A percentile compares a stretch with the other conserved stretches of the same genome.
Conservation (phyloP, 2,797 vertebrate genomes). For the Eurystomus glaucurus region DNA sequence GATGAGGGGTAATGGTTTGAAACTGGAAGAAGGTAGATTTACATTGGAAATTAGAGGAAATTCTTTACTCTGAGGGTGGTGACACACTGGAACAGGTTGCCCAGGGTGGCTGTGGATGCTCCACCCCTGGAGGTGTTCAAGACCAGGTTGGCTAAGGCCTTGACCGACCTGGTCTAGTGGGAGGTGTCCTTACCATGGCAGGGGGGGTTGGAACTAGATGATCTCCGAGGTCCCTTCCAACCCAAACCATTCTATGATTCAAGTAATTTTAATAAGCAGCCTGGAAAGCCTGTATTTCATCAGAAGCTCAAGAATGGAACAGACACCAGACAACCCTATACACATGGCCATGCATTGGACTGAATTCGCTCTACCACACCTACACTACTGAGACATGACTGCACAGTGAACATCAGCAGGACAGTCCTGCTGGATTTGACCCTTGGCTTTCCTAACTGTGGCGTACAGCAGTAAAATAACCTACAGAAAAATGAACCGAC, state of each 20-base stretch:
- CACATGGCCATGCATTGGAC: fast-evolving
- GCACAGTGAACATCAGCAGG: background rate
- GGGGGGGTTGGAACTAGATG: too few species aligned
- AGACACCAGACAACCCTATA: background rate
- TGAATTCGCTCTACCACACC: background rate
- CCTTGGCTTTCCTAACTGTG: background rate
- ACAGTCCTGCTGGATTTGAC: background rate
- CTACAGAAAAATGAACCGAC: background rate
- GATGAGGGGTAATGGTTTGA: too few species aligned
- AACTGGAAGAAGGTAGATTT: too few species aligned
- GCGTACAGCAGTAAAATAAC: background rate
- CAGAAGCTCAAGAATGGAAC: background rate
- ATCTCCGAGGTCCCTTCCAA: too few species aligned
- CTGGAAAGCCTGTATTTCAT: background rate
- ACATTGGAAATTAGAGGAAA: too few species aligned
- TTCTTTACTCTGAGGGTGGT: too few species aligned
- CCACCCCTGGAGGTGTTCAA: too few species aligned
- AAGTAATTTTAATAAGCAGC: background rate
- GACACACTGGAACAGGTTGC: too few species aligned
- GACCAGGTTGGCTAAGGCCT: too few species aligned
- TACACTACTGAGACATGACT: background rate
- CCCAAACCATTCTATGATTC: background rate
- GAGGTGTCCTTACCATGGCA: too few species aligned
- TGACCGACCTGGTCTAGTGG: too few species aligned
- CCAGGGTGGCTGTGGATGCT: too few species aligned